A percentile compares a stretch with the other conserved stretches of the same genome.
Evolutionary conservation across 2,888 invertebrate species (phyloP).

Genomic region (Acanthosepion esculentum): DNA sequence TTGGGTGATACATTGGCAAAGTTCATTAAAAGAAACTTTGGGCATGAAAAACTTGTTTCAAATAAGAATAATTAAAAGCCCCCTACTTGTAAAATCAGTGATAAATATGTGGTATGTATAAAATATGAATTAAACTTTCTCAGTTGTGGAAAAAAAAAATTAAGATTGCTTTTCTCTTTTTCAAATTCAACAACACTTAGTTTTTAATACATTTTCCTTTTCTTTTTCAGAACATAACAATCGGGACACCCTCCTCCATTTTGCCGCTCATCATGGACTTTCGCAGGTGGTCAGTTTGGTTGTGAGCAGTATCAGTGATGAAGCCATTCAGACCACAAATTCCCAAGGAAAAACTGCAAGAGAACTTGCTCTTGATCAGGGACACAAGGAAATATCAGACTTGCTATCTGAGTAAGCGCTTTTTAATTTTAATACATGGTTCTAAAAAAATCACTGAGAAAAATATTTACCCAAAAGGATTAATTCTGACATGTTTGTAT

Average conservation of each 20-base stretch:
- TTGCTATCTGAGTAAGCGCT: constrained; percentile 65
- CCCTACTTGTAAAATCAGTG: too few relatives aligned
- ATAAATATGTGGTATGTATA: too few relatives aligned
- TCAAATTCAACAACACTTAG: not conserved
- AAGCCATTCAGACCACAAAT: constrained; percentile 61
- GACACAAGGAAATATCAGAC: constrained; percentile 62
- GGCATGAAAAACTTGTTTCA: too few relatives aligned
- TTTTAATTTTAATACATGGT: not conserved
- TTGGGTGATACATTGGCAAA: too few relatives aligned
- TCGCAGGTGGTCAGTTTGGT: constrained; percentile 63
- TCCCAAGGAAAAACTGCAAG: constrained; percentile 64
- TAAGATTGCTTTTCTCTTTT: not conserved
- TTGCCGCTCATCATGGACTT: constrained; percentile 67
- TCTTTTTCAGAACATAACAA: constrained; percentile 51
- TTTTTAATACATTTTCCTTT: not conserved
- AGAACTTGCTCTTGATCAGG: constrained; percentile 65
- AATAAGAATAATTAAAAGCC: too few relatives aligned
- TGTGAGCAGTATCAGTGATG: constrained; percentile 64
- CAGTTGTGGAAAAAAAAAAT: too few relatives aligned
- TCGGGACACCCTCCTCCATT: constrained; percentile 67
- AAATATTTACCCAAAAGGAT: too few relatives aligned
- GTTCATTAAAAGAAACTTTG: too few relatives aligned
- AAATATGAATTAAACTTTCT: too few relatives aligned
- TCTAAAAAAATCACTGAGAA: too few relatives aligned
- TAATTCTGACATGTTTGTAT: too few relatives aligned